Evolutionary conservation across 1,140 invertebrate species (phyloP).

Genomic region (Theocolax elegans): DNA sequence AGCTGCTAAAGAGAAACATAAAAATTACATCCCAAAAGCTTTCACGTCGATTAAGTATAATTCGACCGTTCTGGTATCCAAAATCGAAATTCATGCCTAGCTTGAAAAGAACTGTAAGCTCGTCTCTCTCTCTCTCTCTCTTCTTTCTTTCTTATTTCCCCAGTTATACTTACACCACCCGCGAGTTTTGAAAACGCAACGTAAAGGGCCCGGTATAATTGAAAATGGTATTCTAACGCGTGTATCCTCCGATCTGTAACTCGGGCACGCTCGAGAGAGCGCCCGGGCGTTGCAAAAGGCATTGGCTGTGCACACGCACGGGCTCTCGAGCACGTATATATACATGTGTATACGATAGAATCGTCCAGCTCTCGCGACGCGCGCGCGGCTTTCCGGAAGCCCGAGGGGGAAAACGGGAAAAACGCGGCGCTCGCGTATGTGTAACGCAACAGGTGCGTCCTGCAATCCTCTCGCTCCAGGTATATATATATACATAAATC

Average conservation of each 20-base stretch:
- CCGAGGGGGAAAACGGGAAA: slow-evolving; percentile 35
- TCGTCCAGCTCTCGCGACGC: not conserved
- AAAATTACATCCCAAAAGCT: too few relatives aligned
- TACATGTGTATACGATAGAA: not conserved
- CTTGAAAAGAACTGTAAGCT: too few relatives aligned
- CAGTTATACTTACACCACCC: too few relatives aligned
- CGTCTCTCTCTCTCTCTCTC: too few relatives aligned
- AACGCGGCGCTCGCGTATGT: not conserved
- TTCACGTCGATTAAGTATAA: too few relatives aligned
- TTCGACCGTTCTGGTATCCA: too few relatives aligned
- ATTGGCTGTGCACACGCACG: not conserved
- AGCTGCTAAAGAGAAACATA: too few relatives aligned
- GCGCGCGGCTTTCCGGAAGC: slow-evolving; percentile 29
- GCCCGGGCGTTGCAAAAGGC: slow-evolving; percentile 21
- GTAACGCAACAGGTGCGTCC: slow-evolving; percentile 10
- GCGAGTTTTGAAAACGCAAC: too few relatives aligned
- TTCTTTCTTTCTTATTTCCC: too few relatives aligned
- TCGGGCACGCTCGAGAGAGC: slow-evolving; percentile 33
- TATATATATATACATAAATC: not conserved
- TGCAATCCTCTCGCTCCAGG: not conserved
- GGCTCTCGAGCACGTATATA: too few relatives aligned
- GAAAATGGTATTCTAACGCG: slow-evolving; percentile 23
- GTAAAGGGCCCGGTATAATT: too few relatives aligned
- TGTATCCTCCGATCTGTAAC: not conserved
- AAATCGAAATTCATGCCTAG: too few relatives aligned